phyloP scores from a whole-genome alignment of 2,113 vertebrate genomes.

The Calypte anna region DNA sequence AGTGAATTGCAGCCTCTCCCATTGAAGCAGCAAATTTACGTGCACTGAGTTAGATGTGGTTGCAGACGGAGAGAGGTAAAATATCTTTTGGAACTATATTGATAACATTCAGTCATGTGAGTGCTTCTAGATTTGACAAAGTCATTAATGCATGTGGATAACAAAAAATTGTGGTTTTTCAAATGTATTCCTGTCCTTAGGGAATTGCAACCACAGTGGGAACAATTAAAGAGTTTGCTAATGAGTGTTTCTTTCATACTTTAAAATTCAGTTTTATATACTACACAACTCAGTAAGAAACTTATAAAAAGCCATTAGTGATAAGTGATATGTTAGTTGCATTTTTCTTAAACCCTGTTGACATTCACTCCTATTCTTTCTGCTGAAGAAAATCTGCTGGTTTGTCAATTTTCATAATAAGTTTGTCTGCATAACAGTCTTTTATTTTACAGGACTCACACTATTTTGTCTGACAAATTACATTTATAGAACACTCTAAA shows the following conservation, averaged over 20 bases:
- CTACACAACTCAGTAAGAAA: neutral
- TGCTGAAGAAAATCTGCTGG: neutral
- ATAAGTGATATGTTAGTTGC: neutral
- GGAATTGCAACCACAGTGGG: neutral
- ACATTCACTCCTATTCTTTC: neutral
- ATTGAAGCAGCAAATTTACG: neutral
- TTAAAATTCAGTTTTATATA: neutral
- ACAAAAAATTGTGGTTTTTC: neutral
- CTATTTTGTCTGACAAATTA: neutral
- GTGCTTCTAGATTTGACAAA: neutral
- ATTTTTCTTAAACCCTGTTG: neutral
- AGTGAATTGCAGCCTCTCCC: neutral
- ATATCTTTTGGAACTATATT: neutral
- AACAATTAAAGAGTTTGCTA: neutral
- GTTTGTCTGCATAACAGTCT: neutral
- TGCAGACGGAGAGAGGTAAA: neutral
- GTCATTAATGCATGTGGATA: neutral
- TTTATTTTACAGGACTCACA: neutral
- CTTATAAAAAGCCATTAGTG: neutral
- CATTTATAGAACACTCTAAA: neutral
- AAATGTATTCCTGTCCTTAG: neutral
- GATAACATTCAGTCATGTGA: neutral
- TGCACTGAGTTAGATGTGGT: neutral
- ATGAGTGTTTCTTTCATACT: neutral
- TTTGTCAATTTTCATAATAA: rapidly evolving